A percentile compares a stretch with the other conserved stretches of the same genome.
These are phyloP conservation scores for Hipparchia sbordonii DNA, from an alignment of 2,888 invertebrate genomes.

Conservation along the genomic window DNA sequence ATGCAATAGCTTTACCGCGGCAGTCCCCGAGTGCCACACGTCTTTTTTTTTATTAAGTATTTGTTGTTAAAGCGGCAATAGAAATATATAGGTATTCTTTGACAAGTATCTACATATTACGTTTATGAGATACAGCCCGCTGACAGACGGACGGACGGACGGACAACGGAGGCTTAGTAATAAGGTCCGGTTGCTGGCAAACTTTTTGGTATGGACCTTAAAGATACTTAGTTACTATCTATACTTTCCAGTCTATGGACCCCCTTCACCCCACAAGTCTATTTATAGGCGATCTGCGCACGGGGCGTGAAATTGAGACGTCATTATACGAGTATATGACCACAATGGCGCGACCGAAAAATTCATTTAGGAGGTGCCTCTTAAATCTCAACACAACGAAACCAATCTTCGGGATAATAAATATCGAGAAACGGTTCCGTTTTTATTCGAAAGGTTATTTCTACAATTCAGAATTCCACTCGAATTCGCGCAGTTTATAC, in stretches of 20 bases:
- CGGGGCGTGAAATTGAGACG: conserved; percentile 26
- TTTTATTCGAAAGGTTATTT: conserved; percentile 2
- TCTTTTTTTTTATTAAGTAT: too few relatives aligned
- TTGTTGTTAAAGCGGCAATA: too few relatives aligned
- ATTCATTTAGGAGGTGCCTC: conserved; percentile 15
- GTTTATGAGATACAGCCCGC: too few relatives aligned
- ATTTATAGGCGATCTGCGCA: conserved; percentile 19
- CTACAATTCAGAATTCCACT: background rate
- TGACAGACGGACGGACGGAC: too few relatives aligned
- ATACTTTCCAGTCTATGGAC: background rate
- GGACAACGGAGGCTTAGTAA: too few relatives aligned
- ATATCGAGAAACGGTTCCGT: conserved; percentile 9
- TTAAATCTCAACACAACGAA: conserved; percentile 15
- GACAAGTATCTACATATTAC: too few relatives aligned
- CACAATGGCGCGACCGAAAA: conserved; percentile 18
- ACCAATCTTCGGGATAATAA: conserved; percentile 11
- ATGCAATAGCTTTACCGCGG: too few relatives aligned
- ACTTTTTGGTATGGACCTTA: too few relatives aligned
- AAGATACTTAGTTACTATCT: background rate
- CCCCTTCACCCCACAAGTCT: background rate
- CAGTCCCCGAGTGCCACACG: too few relatives aligned
- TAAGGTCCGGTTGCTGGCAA: too few relatives aligned
- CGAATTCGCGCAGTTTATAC: too few relatives aligned
- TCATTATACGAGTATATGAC: conserved; percentile 21
- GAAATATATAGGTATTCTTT: too few relatives aligned